phyloP scores from a whole-genome alignment of 37 sponge, comb jelly and placozoan genomes.

The Halisarca cf. caerulea region DNA sequence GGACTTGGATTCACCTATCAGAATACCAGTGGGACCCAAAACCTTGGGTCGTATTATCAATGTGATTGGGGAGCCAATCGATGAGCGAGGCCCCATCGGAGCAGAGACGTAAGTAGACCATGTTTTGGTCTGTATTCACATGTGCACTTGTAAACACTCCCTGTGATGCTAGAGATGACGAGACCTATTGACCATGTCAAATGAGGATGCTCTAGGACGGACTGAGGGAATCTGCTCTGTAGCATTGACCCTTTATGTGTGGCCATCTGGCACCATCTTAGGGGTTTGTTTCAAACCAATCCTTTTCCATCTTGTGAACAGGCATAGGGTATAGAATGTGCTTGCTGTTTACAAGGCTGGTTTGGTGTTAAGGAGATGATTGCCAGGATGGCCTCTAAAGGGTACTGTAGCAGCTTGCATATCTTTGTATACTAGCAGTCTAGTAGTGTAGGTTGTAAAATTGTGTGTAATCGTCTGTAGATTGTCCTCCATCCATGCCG shows the following conservation, averaged over 20 bases:
- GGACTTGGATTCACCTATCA: slow-evolving; percentile 89
- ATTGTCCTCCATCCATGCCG: slow-evolving; percentile 81
- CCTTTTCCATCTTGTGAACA: not conserved
- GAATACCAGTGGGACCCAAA: slow-evolving; percentile 94
- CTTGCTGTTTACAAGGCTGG: too few relatives aligned
- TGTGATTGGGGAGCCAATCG: slow-evolving; percentile 98
- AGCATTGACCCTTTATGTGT: too few relatives aligned
- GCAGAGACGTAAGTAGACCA: slow-evolving; percentile 59
- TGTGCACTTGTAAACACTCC: not conserved
- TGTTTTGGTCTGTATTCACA: not conserved
- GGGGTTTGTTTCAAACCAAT: too few relatives aligned
- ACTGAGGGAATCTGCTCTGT: slow-evolving; percentile 14
- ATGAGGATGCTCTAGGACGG: slow-evolving; percentile 30
- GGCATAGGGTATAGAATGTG: too few relatives aligned
- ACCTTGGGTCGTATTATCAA: slow-evolving; percentile 99
- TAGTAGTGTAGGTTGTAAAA: not conserved
- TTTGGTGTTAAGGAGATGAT: too few relatives aligned
- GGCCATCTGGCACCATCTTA: too few relatives aligned
- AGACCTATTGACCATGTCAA: not conserved
- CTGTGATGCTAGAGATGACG: not conserved
- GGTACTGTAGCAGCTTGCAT: too few relatives aligned
- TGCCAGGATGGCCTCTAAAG: too few relatives aligned
- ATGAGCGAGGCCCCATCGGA: slow-evolving; percentile 94
- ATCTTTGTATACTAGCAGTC: too few relatives aligned
- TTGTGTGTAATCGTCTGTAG: not conserved